Conservation (phyloP, 2,113 vertebrate genomes). For the Lasiurus cinereus region DNA sequence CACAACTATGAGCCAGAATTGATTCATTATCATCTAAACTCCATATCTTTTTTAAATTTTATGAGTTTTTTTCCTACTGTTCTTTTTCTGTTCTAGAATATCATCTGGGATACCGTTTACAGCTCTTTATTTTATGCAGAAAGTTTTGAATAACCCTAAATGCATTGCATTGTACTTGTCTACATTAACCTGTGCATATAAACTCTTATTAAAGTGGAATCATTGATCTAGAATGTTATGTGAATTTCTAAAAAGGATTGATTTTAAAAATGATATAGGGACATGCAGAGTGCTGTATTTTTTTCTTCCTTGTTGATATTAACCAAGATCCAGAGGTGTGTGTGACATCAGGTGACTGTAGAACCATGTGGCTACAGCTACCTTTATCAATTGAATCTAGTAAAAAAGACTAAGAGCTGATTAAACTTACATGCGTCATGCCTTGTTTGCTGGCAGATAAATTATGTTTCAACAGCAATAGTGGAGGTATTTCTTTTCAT, state of each 20-base stretch:
- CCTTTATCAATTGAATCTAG: not conserved
- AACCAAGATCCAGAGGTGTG: not conserved
- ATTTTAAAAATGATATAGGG: not conserved
- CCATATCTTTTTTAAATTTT: not conserved
- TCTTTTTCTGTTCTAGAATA: not conserved
- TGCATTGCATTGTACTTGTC: not conserved
- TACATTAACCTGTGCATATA: not conserved
- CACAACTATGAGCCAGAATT: not conserved
- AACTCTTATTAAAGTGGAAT: not conserved
- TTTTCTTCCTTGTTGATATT: not conserved
- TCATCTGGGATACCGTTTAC: not conserved
- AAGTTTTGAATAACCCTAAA: conserved; percentile 27
- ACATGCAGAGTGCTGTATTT: not conserved
- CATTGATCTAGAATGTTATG: not conserved
- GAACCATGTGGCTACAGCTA: not conserved
- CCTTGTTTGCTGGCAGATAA: not conserved
- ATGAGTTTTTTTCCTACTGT: not conserved
- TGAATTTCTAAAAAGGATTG: not conserved
- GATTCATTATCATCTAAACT: not conserved
- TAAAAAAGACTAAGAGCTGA: not conserved
- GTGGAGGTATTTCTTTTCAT: not conserved
- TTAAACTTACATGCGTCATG: not conserved
- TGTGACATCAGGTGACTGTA: not conserved
- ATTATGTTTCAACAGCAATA: not conserved
- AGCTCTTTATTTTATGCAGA: conserved; percentile 27